Percentiles rank a stretch among this genome's conserved stretches.
Conservation (phyloP, 2,888 invertebrate genomes). For the Epiblema foenella region DNA sequence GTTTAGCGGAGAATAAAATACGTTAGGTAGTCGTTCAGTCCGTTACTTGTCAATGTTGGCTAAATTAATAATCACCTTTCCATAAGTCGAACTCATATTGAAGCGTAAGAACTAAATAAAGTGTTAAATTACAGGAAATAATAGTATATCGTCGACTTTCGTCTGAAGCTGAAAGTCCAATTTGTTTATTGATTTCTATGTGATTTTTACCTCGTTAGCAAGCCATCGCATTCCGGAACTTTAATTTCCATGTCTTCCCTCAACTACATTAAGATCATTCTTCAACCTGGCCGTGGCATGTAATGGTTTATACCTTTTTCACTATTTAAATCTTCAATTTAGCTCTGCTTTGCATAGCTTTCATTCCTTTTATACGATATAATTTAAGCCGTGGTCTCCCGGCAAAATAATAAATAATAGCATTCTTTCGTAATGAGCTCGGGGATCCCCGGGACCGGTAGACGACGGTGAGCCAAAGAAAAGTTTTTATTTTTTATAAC, state of each 20-base stretch:
- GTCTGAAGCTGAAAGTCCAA: not conserved
- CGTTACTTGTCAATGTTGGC: constrained; percentile 52
- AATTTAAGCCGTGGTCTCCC: too few species aligned
- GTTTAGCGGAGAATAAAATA: constrained; percentile 66
- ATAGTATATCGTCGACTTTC: not conserved
- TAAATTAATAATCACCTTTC: constrained; percentile 46
- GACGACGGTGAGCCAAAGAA: too few species aligned
- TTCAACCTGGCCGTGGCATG: constrained; percentile 47
- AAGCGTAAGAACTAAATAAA: too few species aligned
- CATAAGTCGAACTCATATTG: not conserved
- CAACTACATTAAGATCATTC: constrained; percentile 58
- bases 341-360: constrained; percentile 12
- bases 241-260: constrained; percentile 56
- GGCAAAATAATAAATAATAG: too few species aligned
- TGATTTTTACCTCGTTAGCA: constrained; percentile 40
- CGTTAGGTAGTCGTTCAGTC: constrained; percentile 61
- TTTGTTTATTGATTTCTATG: constrained; percentile 3
- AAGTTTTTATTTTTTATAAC: too few species aligned
- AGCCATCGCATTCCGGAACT: constrained; percentile 59
- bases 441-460: too few species aligned
- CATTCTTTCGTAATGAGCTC: too few species aligned
- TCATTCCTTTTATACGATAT: not conserved
- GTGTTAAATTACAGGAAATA: not conserved
- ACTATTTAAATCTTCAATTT: constrained; percentile 45
- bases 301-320: constrained; percentile 49